phyloP scores from a whole-genome alignment of 1,140 invertebrate genomes.

The Macrocentrus cingulum region DNA sequence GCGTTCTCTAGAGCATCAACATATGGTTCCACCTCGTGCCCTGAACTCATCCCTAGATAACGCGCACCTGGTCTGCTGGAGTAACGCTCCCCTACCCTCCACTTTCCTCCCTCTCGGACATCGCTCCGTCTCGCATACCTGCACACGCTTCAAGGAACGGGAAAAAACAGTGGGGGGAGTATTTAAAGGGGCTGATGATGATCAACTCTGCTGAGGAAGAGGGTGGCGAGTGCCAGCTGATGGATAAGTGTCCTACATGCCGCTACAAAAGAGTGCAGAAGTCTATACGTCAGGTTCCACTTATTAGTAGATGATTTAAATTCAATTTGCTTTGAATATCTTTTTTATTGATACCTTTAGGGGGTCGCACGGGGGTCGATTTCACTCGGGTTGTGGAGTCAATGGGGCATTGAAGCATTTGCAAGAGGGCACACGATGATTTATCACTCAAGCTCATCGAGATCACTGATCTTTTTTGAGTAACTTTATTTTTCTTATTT shows the following conservation, averaged over 20 bases:
- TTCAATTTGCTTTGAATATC: neutral
- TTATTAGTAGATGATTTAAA: conserved; percentile 3
- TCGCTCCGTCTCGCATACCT: conserved; percentile 28
- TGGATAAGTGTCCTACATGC: neutral
- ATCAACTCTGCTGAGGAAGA: neutral
- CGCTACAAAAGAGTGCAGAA: no score
- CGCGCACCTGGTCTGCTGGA: conserved; percentile 46
- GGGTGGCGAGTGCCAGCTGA: conserved; percentile 22
- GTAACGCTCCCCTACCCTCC: conserved; percentile 15
- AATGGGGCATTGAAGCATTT: no score
- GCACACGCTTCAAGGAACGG: conserved; percentile 20
- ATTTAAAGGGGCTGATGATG: conserved; percentile 1
- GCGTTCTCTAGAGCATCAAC: conserved; percentile 52
- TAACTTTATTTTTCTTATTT: no score
- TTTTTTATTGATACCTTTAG: no score
- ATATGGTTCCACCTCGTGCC: conserved; percentile 54
- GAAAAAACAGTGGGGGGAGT: neutral
- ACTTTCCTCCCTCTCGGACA: conserved; percentile 21
- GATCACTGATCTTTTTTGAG: no score
- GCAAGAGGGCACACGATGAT: no score
- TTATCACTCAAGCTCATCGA: no score
- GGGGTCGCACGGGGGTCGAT: no score
- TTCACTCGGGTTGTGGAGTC: no score
- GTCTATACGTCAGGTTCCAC: neutral
- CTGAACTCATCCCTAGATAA: conserved; percentile 48